phyloP scores from a whole-genome alignment of 2,113 vertebrate species.

The Petrocephalus zakoni region DNA sequence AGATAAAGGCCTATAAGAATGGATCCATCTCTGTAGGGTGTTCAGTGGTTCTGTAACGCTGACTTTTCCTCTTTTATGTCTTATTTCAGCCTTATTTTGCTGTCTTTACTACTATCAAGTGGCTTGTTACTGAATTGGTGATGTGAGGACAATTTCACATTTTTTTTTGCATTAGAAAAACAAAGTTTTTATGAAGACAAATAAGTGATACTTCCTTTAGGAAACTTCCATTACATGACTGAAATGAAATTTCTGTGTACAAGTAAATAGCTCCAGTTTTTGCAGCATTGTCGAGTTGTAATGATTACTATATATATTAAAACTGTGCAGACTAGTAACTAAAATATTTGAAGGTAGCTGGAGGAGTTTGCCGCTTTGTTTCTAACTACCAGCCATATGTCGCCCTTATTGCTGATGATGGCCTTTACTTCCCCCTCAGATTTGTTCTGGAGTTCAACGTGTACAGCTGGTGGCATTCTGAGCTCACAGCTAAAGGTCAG shows the following conservation, averaged over 20 bases:
- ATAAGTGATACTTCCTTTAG: neutral
- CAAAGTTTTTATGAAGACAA: neutral
- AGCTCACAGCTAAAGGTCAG: constrained; percentile 83
- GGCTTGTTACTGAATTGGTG: constrained; percentile 91
- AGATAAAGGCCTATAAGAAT: neutral
- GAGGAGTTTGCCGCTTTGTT: neutral
- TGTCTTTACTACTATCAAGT: constrained; percentile 78
- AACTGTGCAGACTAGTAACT: neutral
- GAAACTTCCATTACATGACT: neutral
- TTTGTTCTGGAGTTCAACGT: constrained; percentile 96
- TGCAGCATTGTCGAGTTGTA: neutral
- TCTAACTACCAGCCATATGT: neutral
- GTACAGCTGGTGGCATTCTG: constrained; percentile 92
- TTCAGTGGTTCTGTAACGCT: neutral
- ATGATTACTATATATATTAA: neutral
- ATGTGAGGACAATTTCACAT: constrained; percentile 71
- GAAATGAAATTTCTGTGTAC: neutral
- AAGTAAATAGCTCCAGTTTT: neutral
- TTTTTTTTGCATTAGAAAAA: neutral
- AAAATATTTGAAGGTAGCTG: neutral
- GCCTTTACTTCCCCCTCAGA: constrained; percentile 51
- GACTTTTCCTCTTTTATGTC: constrained; percentile 35
- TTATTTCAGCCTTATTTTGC: constrained; percentile 77
- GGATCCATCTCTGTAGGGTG: neutral
- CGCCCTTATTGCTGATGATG: constrained; percentile 4